Evolutionary conservation across 2,113 vertebrate genomes (phyloP).

Genomic region (Glareola pratincola): DNA sequence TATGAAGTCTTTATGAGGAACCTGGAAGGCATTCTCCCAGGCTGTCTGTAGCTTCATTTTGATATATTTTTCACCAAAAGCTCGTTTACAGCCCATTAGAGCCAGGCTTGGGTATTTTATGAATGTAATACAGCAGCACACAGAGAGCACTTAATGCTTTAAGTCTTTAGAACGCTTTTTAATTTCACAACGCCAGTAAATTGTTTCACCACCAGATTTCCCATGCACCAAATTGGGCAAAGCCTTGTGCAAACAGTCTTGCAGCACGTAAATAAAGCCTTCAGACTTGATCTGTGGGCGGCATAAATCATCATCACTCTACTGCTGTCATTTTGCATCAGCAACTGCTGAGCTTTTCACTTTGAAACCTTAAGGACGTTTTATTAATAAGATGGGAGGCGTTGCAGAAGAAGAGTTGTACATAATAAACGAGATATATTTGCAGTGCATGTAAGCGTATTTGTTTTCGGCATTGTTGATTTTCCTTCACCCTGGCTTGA

Average conservation of each 20-base stretch:
- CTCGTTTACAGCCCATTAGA: neutral
- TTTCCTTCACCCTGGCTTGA: neutral
- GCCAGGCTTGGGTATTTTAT: neutral
- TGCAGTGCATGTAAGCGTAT: neutral
- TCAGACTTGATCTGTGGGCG: neutral
- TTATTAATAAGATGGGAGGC: neutral
- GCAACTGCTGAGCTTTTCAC: neutral
- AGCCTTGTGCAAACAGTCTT: neutral
- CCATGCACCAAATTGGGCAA: neutral
- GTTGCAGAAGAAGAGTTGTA: neutral
- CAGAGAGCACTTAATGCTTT: neutral
- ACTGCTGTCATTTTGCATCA: neutral
- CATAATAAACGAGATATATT: neutral
- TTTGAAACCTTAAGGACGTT: neutral
- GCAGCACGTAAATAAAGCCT: conserved; percentile 1
- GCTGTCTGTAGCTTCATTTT: neutral
- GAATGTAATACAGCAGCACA: neutral
- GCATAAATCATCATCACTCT: neutral
- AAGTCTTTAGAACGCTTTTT: neutral
- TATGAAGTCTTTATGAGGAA: neutral
- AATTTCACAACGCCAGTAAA: neutral
- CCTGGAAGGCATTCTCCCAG: neutral
- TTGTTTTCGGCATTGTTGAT: neutral
- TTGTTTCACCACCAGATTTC: neutral
- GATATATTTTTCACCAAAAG: neutral